A percentile compares a stretch with the other conserved stretches of the same genome.
Evolutionary conservation across 2,113 vertebrate genomes (phyloP).

Genomic region (Takifugu flavidus): DNA sequence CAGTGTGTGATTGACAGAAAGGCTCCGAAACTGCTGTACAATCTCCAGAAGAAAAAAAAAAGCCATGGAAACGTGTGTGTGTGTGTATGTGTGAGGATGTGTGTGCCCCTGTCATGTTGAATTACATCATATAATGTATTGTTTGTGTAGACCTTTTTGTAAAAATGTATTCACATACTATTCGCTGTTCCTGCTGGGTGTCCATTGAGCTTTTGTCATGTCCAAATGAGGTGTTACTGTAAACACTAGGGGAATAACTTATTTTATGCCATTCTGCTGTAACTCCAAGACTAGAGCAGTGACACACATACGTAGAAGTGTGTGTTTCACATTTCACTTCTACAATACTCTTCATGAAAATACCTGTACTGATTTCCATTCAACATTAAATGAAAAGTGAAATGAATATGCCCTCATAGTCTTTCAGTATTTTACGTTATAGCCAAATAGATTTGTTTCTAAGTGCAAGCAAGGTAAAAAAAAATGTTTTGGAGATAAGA

Average conservation of each 20-base stretch:
- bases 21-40: conserved; percentile 39
- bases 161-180: conserved; percentile 64
- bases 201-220: conserved; percentile 58
- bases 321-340: conserved; percentile 37
- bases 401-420: conserved; percentile 14
- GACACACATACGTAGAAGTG: conserved; percentile 26
- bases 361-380: conserved; percentile 39
- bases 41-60: conserved; percentile 23
- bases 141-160: conserved; percentile 67
- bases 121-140: conserved; percentile 54
- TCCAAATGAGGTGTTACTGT: conserved; percentile 69
- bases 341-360: conserved; percentile 38
- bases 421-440: conserved; percentile 38
- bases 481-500: conserved; percentile 81
- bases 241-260: conserved; percentile 52
- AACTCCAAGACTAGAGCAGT: conserved; percentile 35
- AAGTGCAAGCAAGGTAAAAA: conserved; percentile 76
- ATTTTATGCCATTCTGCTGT: conserved; percentile 52
- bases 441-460: conserved; percentile 74
- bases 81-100: conserved; percentile 10
- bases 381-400: conserved; percentile 28
- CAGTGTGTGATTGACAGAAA: conserved; percentile 39
- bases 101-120: conserved; percentile 43
- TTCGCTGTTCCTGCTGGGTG: conserved; percentile 63
- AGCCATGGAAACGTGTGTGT: conserved; percentile 30